phyloP scores from a whole-genome alignment of 2,113 vertebrate genomes.

The Equus quagga region DNA sequence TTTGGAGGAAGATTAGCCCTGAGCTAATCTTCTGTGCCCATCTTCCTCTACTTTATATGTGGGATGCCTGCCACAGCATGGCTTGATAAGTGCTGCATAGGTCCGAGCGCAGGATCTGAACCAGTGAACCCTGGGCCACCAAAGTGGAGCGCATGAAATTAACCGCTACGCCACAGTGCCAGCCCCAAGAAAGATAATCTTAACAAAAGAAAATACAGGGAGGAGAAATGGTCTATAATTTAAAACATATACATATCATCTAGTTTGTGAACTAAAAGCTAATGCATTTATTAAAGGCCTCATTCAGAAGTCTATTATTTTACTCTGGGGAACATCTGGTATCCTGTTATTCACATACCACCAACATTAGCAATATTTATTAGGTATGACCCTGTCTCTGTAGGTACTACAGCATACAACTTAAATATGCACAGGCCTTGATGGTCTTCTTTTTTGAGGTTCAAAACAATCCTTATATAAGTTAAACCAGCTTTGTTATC shows the following conservation, averaged over 20 bases:
- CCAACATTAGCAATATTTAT: constrained; percentile 46
- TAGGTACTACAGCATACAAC: neutral
- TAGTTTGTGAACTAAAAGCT: constrained; percentile 47
- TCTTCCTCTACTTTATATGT: no score
- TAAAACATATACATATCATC: neutral
- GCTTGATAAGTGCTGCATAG: no score
- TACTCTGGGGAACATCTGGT: neutral
- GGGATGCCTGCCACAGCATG: no score
- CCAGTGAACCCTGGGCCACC: no score
- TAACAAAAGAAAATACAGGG: constrained; percentile 13
- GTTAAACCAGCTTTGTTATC: constrained; percentile 39
- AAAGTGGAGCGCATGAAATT: no score
- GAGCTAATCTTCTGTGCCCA: no score
- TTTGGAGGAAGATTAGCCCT: no score
- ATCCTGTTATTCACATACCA: constrained; percentile 18
- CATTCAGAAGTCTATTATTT: constrained; percentile 43
- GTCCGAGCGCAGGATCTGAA: no score
- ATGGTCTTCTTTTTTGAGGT: constrained; percentile 29
- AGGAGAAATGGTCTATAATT: neutral
- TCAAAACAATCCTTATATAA: constrained; percentile 28
- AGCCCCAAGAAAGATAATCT: neutral
- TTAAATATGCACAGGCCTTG: constrained; percentile 16
- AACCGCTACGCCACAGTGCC: no score
- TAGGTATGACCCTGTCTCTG: neutral
- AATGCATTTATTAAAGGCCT: neutral